A percentile compares a stretch with the other conserved stretches of the same genome.
phyloP scores from a whole-genome alignment of 2,113 vertebrate genomes.

The Candoia aspera region DNA sequence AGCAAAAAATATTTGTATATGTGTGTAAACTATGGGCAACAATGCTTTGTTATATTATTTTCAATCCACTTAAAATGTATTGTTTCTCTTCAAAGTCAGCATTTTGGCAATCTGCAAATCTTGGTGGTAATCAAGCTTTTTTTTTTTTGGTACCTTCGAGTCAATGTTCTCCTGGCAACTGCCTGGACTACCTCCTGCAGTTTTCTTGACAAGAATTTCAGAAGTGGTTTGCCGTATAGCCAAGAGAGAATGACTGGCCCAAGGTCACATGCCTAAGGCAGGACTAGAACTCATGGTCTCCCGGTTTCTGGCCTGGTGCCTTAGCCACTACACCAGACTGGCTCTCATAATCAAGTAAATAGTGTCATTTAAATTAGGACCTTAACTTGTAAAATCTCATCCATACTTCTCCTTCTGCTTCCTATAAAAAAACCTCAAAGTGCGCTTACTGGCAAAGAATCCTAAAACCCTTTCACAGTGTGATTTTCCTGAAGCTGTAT shows the following conservation, averaged over 20 bases:
- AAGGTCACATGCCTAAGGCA: not conserved
- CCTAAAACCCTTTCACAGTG: not conserved
- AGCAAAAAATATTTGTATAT: not conserved
- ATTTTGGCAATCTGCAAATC: conserved; percentile 5
- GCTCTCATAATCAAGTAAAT: conserved; percentile 6
- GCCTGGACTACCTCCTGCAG: not conserved
- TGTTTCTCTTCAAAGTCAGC: not conserved
- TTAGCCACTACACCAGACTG: not conserved
- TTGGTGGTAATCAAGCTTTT: not conserved
- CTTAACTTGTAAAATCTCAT: conserved; percentile 13
- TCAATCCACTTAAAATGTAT: not conserved
- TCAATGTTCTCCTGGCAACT: not conserved
- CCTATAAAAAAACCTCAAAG: not conserved
- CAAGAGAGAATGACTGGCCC: not conserved
- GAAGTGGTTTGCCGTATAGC: not conserved
- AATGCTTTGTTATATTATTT: not conserved
- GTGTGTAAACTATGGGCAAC: not conserved
- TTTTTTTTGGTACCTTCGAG: not conserved
- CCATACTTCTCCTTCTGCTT: not conserved
- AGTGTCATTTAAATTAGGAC: conserved; percentile 7
- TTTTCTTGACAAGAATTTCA: not conserved
- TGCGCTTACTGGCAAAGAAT: no score
- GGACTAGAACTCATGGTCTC: not conserved
- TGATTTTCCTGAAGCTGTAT: not conserved
- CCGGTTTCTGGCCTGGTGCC: not conserved